These are phyloP conservation scores for Sarcophaga subvicina DNA, from an alignment of 2,888 invertebrate species.

Conservation along the genomic window DNA sequence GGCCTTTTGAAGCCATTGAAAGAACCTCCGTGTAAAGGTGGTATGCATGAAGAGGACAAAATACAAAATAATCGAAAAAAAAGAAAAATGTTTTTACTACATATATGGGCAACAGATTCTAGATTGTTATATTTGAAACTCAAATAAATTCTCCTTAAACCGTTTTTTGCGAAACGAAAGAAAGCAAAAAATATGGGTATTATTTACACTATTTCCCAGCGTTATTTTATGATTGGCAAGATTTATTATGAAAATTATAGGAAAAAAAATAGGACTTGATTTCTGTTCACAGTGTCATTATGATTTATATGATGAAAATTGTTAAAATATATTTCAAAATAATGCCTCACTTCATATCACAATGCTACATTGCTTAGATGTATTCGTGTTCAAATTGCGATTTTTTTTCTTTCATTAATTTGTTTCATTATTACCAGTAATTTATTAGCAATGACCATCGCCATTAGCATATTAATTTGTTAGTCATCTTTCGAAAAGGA, in stretches of 20 bases:
- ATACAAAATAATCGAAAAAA: slow-evolving; percentile 29
- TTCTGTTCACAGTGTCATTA: neutral
- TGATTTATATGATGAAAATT: neutral
- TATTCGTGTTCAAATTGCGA: slow-evolving; percentile 16
- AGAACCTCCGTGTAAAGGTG: slow-evolving; percentile 27
- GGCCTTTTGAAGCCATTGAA: neutral
- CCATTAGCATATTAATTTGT: neutral
- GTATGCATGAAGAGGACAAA: slow-evolving; percentile 23
- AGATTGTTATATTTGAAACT: slow-evolving; percentile 61
- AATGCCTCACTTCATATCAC: neutral
- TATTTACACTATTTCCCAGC: slow-evolving; percentile 50
- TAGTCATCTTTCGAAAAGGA: neutral
- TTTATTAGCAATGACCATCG: slow-evolving; percentile 21
- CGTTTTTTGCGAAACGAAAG: slow-evolving; percentile 8
- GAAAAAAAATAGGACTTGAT: neutral
- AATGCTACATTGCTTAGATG: no score
- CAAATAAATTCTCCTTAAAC: slow-evolving; percentile 14
- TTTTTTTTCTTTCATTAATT: slow-evolving; percentile 5
- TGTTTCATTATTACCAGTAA: slow-evolving; percentile 5
- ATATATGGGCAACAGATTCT: slow-evolving; percentile 62
- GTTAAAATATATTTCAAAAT: neutral
- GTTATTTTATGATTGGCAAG: neutral
- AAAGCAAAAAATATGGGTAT: neutral
- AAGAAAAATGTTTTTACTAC: slow-evolving; percentile 62
- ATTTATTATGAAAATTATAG: neutral